phyloP scores from a whole-genome alignment of 2,113 vertebrate species.

The Eudyptes chrysolophus region DNA sequence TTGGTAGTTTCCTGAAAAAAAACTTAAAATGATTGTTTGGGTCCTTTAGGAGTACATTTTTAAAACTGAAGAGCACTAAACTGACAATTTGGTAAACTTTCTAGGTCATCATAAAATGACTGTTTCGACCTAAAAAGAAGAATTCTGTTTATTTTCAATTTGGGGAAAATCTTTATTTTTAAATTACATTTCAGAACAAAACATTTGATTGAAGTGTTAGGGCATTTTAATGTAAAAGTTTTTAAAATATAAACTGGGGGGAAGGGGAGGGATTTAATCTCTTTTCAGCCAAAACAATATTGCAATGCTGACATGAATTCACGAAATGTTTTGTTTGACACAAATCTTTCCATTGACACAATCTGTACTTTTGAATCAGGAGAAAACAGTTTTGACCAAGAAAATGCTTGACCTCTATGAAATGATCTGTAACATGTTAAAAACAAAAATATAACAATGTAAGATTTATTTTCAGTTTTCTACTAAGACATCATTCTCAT shows the following conservation, averaged over 20 bases:
- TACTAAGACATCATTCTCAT: neutral
- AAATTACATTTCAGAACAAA: neutral
- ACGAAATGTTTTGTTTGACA: neutral
- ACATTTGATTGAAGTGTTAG: fast-evolving
- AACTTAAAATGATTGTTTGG: neutral
- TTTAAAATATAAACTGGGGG: neutral
- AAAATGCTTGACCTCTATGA: neutral
- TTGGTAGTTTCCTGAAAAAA: neutral
- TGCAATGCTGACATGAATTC: neutral
- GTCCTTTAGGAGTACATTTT: neutral
- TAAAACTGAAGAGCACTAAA: neutral
- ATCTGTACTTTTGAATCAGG: neutral
- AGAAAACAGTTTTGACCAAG: neutral
- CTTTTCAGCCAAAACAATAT: neutral
- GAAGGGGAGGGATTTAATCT: neutral
- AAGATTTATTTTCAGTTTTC: neutral
- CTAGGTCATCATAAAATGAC: neutral
- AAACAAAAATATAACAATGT: neutral
- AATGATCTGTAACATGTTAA: neutral
- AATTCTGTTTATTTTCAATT: neutral
- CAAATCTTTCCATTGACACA: neutral
- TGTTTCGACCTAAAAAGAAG: neutral
- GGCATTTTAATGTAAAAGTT: neutral
- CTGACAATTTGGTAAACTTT: neutral
- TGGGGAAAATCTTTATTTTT: neutral